A percentile compares a stretch with the other conserved stretches of the same genome.
phyloP scores from a whole-genome alignment of 2,888 invertebrate species.

The Eupithecia inturbata region DNA sequence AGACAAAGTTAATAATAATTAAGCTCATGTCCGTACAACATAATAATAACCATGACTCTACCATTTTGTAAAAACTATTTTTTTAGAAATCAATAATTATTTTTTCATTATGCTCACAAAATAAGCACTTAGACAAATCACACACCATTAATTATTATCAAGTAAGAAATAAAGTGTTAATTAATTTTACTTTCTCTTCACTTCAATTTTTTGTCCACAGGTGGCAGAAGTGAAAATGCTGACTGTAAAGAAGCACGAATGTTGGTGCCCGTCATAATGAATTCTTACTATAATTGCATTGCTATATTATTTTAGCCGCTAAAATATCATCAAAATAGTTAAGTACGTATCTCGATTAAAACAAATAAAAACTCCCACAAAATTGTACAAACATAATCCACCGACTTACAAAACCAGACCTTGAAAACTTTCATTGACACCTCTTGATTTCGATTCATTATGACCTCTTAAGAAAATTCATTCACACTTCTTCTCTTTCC shows the following conservation, averaged over 20 bases:
- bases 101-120: neutral
- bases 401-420: conserved; percentile 38
- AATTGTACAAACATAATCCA: neutral
- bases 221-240: neutral
- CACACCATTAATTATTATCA: neutral
- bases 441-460: conserved; percentile 69
- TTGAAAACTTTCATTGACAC: conserved; percentile 54
- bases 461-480: conserved; percentile 74
- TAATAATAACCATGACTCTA: neutral
- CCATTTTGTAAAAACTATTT: neutral
- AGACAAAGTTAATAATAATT: conserved; percentile 58
- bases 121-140: neutral
- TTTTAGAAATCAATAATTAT: neutral
- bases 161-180: no score
- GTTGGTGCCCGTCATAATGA: neutral
- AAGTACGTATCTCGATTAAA: no score
- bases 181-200: no score
- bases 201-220: neutral
- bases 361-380: neutral
- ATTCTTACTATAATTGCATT: neutral
- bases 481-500: conserved; percentile 65
- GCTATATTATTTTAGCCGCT: neutral
- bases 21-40: conserved; percentile 38
- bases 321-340: neutral
- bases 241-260: neutral